A percentile compares a stretch with the other conserved stretches of the same genome.
These are phyloP conservation scores for Ambastaia sidthimunki DNA, from an alignment of 2,797 vertebrate species.

Conservation along the genomic window DNA sequence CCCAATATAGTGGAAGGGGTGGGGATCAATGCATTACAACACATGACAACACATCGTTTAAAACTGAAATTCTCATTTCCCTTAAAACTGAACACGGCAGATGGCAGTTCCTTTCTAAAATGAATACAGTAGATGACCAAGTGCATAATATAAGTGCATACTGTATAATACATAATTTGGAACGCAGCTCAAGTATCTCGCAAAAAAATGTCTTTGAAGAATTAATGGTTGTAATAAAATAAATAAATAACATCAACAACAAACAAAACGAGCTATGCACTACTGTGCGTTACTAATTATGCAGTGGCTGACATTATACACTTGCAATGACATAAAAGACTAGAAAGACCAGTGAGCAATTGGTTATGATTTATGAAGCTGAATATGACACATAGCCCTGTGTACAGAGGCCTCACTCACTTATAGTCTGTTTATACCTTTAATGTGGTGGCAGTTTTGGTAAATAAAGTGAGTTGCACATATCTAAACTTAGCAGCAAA, in stretches of 20 bases:
- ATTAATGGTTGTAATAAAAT: conserved; percentile 8
- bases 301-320: conserved; percentile 29
- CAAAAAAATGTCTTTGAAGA: conserved; percentile 17
- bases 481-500: conserved; percentile 47
- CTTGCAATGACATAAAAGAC: conserved; percentile 40
- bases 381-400: conserved; percentile 9
- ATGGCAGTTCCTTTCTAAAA: not conserved
- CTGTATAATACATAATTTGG: not conserved
- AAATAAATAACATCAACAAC: conserved; percentile 4
- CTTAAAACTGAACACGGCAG: not conserved
- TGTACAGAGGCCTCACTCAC: conserved; percentile 28
- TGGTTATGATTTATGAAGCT: conserved; percentile 44
- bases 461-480: conserved; percentile 52
- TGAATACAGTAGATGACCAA: not conserved
- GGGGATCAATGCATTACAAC: not conserved
- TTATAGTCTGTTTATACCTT: conserved; percentile 46
- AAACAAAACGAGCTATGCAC: conserved; percentile 2
- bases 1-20: not conserved
- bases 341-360: conserved; percentile 24
- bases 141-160: not conserved
- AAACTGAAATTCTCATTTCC: not conserved
- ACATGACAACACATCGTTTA: too few species aligned
- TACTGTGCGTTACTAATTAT: conserved; percentile 16
- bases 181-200: not conserved
- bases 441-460: conserved; percentile 48